Evolutionary conservation across 2,888 invertebrate genomes (phyloP).

Genomic region (Gryllus longicercus): DNA sequence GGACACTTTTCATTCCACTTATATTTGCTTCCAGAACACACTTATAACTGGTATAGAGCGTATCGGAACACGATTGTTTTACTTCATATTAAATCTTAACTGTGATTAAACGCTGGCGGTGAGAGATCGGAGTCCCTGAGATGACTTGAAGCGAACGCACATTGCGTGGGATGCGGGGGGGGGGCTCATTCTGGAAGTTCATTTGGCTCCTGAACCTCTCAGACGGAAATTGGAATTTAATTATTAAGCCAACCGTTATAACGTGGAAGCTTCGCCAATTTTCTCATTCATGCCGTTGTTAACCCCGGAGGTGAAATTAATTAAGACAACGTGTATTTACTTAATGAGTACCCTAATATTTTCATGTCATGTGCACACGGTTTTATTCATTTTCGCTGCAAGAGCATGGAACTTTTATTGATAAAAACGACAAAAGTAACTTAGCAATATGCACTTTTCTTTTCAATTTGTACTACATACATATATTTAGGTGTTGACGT

Average conservation of each 20-base stretch:
- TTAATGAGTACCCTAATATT: neutral
- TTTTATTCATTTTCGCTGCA: neutral
- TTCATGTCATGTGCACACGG: neutral
- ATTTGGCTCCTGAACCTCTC: neutral
- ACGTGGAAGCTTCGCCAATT: neutral
- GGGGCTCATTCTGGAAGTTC: neutral
- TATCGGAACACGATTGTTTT: too few species aligned
- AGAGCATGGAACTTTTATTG: neutral
- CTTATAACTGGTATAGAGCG: too few species aligned
- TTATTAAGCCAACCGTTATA: neutral
- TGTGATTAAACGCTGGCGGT: too few species aligned
- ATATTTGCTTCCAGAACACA: too few species aligned
- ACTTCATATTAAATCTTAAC: too few species aligned
- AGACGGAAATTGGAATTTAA: conserved; percentile 17
- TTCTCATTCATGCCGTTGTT: neutral
- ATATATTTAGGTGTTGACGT: too few species aligned
- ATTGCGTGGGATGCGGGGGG: too few species aligned
- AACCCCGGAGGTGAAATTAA: neutral
- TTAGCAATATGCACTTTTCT: neutral
- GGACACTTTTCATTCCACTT: too few species aligned
- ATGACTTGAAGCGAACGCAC: too few species aligned
- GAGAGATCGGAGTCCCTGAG: too few species aligned
- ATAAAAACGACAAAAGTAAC: neutral
- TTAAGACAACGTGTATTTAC: neutral
- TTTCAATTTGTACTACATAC: too few species aligned